These are phyloP conservation scores for Drosophila bifasciata DNA, from an alignment of 1,140 invertebrate species.

Conservation along the genomic window DNA sequence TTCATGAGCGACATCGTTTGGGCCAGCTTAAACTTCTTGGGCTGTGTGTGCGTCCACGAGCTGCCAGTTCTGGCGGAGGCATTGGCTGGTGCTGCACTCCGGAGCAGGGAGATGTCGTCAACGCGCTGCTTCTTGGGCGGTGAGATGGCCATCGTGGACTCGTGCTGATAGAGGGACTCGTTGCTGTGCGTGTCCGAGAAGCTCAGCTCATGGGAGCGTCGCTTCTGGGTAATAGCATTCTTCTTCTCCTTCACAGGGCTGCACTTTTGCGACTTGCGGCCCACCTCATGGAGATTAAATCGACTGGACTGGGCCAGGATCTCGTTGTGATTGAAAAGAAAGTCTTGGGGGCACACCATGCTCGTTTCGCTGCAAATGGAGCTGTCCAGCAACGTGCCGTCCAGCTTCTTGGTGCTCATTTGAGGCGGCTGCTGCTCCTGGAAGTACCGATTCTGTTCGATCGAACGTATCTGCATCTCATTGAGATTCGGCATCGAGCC, in stretches of 20 bases:
- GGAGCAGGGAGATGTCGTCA: constrained; percentile 34
- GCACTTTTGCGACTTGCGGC: constrained; percentile 36
- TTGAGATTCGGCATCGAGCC: constrained; percentile 83
- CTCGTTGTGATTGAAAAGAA: constrained; percentile 75
- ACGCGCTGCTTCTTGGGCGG: constrained; percentile 70
- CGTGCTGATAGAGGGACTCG: constrained; percentile 57
- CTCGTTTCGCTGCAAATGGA: constrained; percentile 62
- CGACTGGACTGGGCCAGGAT: constrained; percentile 82
- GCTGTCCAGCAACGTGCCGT: constrained; percentile 41
- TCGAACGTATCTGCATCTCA: constrained; percentile 74
- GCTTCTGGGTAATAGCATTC: constrained; percentile 43
- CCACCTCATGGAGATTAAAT: constrained; percentile 78
- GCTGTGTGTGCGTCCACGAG: constrained; percentile 51
- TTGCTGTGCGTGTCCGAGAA: constrained; percentile 69
- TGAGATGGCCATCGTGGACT: constrained; percentile 50
- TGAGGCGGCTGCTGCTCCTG: constrained; percentile 38
- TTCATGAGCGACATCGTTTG: constrained; percentile 66
- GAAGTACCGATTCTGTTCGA: constrained; percentile 83
- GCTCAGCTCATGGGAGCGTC: constrained; percentile 68
- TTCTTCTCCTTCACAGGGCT: constrained; percentile 30
- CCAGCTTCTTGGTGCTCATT: not conserved
- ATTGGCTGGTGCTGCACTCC: constrained; percentile 37
- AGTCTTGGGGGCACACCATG: constrained; percentile 55
- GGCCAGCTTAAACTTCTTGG: constrained; percentile 69
- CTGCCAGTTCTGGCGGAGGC: constrained; percentile 43